phyloP scores from a whole-genome alignment of 2,113 vertebrate genomes.

The Anolis carolinensis region DNA sequence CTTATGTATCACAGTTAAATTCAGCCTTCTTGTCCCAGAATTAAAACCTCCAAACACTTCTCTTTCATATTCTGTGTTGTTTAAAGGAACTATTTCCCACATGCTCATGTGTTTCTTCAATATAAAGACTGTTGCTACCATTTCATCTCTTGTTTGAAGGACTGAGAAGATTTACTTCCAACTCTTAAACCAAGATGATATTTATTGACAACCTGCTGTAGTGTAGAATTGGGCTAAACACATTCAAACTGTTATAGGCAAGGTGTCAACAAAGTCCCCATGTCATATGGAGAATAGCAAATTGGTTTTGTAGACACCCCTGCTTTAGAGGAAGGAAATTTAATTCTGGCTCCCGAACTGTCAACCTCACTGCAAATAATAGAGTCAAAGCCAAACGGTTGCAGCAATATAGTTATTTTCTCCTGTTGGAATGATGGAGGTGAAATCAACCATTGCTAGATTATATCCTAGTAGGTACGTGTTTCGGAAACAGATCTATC shows the following conservation, averaged over 20 bases:
- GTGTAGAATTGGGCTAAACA: slow-evolving; percentile 53
- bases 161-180: slow-evolving; percentile 42
- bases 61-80: slow-evolving; percentile 41
- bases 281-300: slow-evolving; percentile 46
- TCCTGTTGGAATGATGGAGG: slow-evolving; percentile 59
- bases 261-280: slow-evolving; percentile 47
- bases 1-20: slow-evolving; percentile 46
- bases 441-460: slow-evolving; percentile 56
- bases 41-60: slow-evolving; percentile 45
- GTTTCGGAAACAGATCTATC: slow-evolving; percentile 63
- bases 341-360: slow-evolving; percentile 66
- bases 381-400: slow-evolving; percentile 54
- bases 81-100: slow-evolving; percentile 51
- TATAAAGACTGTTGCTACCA: slow-evolving; percentile 49
- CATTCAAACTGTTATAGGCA: slow-evolving; percentile 49
- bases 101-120: slow-evolving; percentile 38
- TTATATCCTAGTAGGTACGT: slow-evolving; percentile 46
- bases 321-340: slow-evolving; percentile 67
- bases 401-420: slow-evolving; percentile 66
- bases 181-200: slow-evolving; percentile 50
- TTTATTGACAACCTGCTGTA: slow-evolving; percentile 49
- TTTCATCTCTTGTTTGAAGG: slow-evolving; percentile 54
- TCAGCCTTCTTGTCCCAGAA: slow-evolving; percentile 45
- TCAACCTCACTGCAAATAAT: slow-evolving; percentile 65
- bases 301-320: slow-evolving; percentile 53